phyloP scores from a whole-genome alignment of 2,797 vertebrate genomes.

The Pelodytes ibericus region DNA sequence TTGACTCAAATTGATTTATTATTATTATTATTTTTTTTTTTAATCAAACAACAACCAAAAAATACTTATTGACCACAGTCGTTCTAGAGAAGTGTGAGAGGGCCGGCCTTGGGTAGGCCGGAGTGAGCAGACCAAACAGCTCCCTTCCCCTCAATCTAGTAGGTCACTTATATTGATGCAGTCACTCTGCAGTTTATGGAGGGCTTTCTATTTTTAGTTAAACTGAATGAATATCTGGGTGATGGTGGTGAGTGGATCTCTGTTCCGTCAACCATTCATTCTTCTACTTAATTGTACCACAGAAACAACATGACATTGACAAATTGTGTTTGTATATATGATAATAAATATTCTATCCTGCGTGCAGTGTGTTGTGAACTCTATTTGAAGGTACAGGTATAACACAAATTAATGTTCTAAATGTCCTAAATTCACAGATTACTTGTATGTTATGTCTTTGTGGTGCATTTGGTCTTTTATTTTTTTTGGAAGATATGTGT shows the following conservation, averaged over 20 bases:
- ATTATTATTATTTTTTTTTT: too few species aligned
- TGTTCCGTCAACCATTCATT: slow-evolving; percentile 60
- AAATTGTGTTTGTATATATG: slow-evolving; percentile 80
- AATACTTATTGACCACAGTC: background rate
- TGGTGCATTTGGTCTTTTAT: too few species aligned
- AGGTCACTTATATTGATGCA: background rate
- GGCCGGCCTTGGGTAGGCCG: background rate
- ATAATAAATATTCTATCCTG: slow-evolving; percentile 74
- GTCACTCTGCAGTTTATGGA: slow-evolving; percentile 6
- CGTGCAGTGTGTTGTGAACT: background rate
- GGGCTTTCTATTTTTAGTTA: slow-evolving; percentile 26
- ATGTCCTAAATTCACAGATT: too few species aligned
- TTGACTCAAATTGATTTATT: background rate
- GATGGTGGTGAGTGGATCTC: slow-evolving; percentile 64
- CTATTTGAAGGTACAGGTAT: background rate
- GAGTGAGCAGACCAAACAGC: background rate
- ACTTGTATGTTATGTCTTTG: too few species aligned
- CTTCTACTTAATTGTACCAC: slow-evolving; percentile 81
- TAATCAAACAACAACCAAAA: background rate
- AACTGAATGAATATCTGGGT: slow-evolving; percentile 31
- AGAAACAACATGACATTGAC: slow-evolving; percentile 69
- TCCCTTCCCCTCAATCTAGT: background rate
- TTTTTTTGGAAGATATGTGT: too few species aligned
- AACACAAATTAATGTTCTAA: background rate
- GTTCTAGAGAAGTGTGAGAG: background rate